Evolutionary conservation across 2,797 vertebrate genomes (phyloP).

Genomic region (Eurystomus glaucurus): DNA sequence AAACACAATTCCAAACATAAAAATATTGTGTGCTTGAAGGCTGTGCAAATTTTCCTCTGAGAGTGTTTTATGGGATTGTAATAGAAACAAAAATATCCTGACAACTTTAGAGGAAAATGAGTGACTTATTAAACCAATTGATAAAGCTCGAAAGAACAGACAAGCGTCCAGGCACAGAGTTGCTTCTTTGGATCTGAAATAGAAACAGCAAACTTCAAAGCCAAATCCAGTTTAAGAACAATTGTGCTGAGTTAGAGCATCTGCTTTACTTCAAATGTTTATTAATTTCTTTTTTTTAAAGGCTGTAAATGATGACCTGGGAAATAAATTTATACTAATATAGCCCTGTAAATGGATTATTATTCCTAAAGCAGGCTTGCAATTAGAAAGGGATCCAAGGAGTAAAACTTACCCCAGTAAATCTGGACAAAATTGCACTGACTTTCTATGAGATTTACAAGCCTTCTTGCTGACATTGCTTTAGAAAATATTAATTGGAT

Average conservation of each 20-base stretch:
- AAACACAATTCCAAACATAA: background rate
- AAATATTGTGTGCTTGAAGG: background rate
- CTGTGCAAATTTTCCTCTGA: background rate
- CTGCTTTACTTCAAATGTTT: constrained; percentile 22
- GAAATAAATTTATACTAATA: constrained; percentile 25
- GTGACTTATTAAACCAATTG: background rate
- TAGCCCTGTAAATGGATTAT: background rate
- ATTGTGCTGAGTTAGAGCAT: background rate
- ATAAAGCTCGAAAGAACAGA: constrained; percentile 19
- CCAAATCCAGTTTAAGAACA: background rate
- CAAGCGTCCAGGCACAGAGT: background rate
- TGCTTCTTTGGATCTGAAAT: constrained; percentile 7
- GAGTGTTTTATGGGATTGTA: background rate
- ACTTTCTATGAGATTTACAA: constrained; percentile 4
- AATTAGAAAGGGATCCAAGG: background rate
- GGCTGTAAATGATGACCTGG: background rate
- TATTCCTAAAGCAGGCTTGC: constrained; percentile 11
- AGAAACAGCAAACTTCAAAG: constrained; percentile 9
- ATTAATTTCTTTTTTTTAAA: constrained; percentile 30
- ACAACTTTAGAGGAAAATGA: constrained; percentile 10
- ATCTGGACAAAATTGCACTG: background rate
- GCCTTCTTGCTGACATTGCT: background rate
- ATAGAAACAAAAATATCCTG: constrained; percentile 20
- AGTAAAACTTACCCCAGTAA: background rate
- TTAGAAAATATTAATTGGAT: constrained; percentile 22